Evolutionary conservation across 1,140 invertebrate species (phyloP), one percentile per base, ranked within the genome.

Genomic region (Musca domestica): DNA sequence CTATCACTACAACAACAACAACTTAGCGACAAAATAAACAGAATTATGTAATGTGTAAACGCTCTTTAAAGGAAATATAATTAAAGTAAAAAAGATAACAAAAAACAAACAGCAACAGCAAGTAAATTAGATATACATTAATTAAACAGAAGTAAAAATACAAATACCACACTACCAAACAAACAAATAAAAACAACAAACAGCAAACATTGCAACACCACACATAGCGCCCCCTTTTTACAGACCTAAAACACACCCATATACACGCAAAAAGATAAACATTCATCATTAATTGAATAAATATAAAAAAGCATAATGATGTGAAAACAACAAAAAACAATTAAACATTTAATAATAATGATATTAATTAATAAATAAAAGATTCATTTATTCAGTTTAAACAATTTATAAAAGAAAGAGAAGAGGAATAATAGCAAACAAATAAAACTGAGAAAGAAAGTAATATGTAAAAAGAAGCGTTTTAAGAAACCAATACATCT

Each of bases 1-100:
- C 41, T 49, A 52, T 52, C 19, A 65, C 46, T 65, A 65, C 48
- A 65, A 49, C 63, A 64, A 46, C 61, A 64, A 64, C 61, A 64
- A 65, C 64, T 41, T 61, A 61, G 56, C 64, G 47, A 65, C 64
- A 65, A 65, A 48, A n/a, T 47, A 48, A 48, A 64, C 0, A 48
- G 49, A 49, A 64, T 46, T 15, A 49, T 20, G 30, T 25, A 65
- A 65, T 47, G 30, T 61, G 56, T 61, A 61, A 54, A 61, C 56
- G 56, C 56, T 61, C 56, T 61, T 61, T 23, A 61, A 61, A 61
- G 3, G 7, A 58, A 58, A 41, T 25, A 61, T 9, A 23, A 20
- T 23, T 52, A 52, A 22, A 41, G 34, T 41, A 41, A 41, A 41
- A 9, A 12, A n/a, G 41, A n/a, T 41, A 41, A 41, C 6, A 9